A percentile compares a stretch with the other conserved stretches of the same genome.
These are phyloP conservation scores for Tarsius wallacei DNA, from an alignment of 2,797 vertebrate species.

Conservation along the genomic window DNA sequence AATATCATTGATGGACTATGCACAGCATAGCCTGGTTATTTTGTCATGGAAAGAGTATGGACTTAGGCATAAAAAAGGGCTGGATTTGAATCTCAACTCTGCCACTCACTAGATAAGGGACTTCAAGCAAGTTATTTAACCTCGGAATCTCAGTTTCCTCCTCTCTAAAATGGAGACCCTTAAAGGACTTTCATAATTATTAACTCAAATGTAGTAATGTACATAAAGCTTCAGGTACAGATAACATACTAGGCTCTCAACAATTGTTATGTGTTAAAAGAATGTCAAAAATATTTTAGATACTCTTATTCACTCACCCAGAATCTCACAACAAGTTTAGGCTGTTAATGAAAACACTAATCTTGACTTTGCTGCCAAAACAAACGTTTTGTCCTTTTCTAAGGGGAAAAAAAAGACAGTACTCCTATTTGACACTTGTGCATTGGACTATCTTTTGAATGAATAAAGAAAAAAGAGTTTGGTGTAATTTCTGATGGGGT, in stretches of 20 bases:
- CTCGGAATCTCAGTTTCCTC: conserved; percentile 42
- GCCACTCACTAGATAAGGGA: not conserved
- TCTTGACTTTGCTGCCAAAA: not conserved
- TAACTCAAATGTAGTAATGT: not conserved
- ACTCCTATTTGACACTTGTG: not conserved
- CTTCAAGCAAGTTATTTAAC: not conserved
- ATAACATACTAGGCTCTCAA: not conserved
- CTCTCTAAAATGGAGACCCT: not conserved
- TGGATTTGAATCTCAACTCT: not conserved
- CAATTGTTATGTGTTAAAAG: not conserved
- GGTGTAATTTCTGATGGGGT: conserved; percentile 69
- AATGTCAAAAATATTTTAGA: not conserved
- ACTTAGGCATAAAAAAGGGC: not conserved
- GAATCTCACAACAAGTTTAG: conserved; percentile 10
- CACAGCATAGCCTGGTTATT: not conserved
- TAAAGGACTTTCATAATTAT: conserved; percentile 26
- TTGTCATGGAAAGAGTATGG: not conserved
- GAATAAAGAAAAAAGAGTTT: conserved; percentile 71
- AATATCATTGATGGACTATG: not conserved
- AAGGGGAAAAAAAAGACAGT: not conserved
- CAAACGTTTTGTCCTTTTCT: not conserved
- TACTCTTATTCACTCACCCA: not conserved
- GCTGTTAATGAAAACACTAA: conserved; percentile 45
- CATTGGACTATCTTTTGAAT: conserved; percentile 60
- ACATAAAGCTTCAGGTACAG: not conserved